Base-by-base conservation (phyloP, 1,140 invertebrate genomes). In the Leucophenga varia region DNA sequence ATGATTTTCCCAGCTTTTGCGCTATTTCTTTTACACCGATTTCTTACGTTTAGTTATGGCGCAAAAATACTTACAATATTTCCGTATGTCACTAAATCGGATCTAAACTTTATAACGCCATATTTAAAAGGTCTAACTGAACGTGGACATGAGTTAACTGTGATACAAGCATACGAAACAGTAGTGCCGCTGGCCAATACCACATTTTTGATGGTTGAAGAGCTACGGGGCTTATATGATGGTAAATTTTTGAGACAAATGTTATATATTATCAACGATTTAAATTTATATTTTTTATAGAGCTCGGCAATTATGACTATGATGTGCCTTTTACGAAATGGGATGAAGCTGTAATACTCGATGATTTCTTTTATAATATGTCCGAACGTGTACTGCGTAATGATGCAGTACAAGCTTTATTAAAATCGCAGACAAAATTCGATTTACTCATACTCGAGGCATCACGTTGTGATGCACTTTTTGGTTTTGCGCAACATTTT, bases 401-500 rank as follows among this genome's bases (percentile, higher is more conserved):
- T 41, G 7, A 40, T 2, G 38, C 36, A 1, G 60, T 74, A 3
- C 60, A 68, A 34, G 12, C 51, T 2, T 22, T 73, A 31, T 9
- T 70, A 0, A 42, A 36, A 1, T 39, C 31, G 5, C 7, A 31
- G 0, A 47, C 44, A 48, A 44, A 58, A 10, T 74, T 45, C 19
- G 65, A 71, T 12, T 50, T 74, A 47, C 32, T 74, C 0, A 57
- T 74, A 10, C 8, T 67, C 7, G 64, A 70, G 45, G 51, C 61
- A 3, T 49, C 61, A 0, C 49, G 55, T 5, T 52, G 49, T 7
- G 71, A 74, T 20, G 64, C 72, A 0, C 30, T 72, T 0, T 56
- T 57, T 12, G 71, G 71, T 12, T 55, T 74, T 44, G 60, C 52
- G 1, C 37, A 59, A 31, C 45, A 57, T 39, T 74, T 52, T 10